Percentiles rank a stretch among this genome's conserved stretches.
These are phyloP conservation scores for Promerops cafer DNA, from an alignment of 2,113 vertebrate species.

Conservation along the genomic window DNA sequence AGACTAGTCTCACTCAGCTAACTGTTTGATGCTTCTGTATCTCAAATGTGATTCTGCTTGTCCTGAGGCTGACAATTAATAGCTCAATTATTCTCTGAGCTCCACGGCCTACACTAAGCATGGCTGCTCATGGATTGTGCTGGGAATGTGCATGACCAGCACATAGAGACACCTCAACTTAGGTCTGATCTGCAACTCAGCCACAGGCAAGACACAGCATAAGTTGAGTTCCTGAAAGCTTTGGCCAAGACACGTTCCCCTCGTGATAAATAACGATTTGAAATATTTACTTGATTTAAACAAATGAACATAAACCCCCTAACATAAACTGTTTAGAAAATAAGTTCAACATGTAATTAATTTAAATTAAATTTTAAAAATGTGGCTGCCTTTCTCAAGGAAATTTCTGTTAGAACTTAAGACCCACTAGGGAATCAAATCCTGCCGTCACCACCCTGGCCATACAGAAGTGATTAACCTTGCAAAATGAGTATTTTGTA, in stretches of 20 bases:
- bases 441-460: background rate
- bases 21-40: background rate
- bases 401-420: background rate
- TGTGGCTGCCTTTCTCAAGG: background rate
- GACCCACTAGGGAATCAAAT: background rate
- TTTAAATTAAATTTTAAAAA: background rate
- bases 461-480: accelerated
- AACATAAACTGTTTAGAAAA: background rate
- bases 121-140: background rate
- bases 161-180: background rate
- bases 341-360: background rate
- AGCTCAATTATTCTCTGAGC: background rate
- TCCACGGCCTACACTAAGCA: background rate
- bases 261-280: background rate
- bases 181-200: background rate
- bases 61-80: background rate
- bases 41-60: background rate
- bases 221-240: background rate
- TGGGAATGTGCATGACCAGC: background rate
- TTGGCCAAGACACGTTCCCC: background rate
- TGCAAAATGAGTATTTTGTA: background rate
- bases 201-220: background rate
- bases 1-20: background rate
- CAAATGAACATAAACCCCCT: background rate
- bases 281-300: background rate